These are phyloP conservation scores for Anorthoa munda DNA, from an alignment of 2,888 invertebrate species.

Conservation along the genomic window DNA sequence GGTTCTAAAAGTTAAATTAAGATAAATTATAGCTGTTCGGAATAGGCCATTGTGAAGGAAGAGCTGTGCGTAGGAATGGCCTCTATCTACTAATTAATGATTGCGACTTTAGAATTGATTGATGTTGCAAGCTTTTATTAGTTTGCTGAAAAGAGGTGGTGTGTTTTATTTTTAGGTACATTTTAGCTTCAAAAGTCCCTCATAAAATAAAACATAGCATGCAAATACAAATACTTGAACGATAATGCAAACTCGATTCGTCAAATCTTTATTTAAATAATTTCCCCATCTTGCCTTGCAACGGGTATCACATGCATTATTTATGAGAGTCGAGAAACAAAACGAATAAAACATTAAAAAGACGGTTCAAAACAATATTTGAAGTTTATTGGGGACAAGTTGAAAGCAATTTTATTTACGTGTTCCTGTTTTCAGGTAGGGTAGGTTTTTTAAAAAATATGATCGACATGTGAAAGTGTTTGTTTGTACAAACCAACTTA, in stretches of 20 bases:
- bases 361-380: conserved; percentile 45
- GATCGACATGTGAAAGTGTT: no score
- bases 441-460: no score
- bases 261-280: conserved; percentile 49
- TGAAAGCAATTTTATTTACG: conserved; percentile 42
- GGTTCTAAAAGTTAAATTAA: conserved; percentile 44
- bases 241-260: conserved; percentile 29
- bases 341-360: conserved; percentile 56
- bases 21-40: conserved; percentile 38
- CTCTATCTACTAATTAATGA: conserved; percentile 26
- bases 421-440: conserved; percentile 7
- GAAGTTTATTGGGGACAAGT: conserved; percentile 42
- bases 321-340: conserved; percentile 43
- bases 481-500: no score
- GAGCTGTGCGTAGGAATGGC: conserved; percentile 37
- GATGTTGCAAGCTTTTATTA: background rate
- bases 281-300: conserved; percentile 42
- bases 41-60: conserved; percentile 21
- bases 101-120: conserved; percentile 21
- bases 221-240: conserved; percentile 14
- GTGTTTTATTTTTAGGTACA: background rate
- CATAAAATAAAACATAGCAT: background rate
- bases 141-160: background rate
- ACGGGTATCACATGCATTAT: conserved; percentile 50
- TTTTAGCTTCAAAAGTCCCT: background rate